Evolutionary conservation across 2,113 vertebrate genomes (phyloP), one percentile per base, ranked within the genome.

Genomic region (Grammomys dolichurus): DNA sequence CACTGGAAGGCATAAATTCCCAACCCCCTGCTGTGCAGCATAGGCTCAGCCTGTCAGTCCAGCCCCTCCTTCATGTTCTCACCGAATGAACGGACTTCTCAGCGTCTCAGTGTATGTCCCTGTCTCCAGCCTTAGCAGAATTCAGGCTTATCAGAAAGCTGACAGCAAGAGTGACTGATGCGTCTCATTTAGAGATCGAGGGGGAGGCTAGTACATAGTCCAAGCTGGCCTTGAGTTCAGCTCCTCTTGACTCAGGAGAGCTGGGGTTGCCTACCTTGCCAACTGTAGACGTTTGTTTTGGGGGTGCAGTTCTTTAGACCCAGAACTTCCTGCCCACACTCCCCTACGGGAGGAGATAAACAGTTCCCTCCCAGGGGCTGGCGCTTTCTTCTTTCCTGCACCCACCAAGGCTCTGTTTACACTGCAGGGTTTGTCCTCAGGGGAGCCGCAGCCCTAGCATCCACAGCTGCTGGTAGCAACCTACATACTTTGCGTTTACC

Each of bases 381-480:
- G 54, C 1, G 13, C 67, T 48, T 77, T 51, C 33, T 36, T 67
- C 73, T 69, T 60, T 60, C 56, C n/a, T 12, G 5, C 4, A 12
- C 56, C 88, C 22, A 56, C 69, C 26, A 36, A 17, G 8, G 28
- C 84, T 78, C 93, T 96, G 96, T 97, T 96, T 95, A 94, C 72
- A 0, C 33, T 33, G 19, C 77, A 82, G 69, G 26, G n/a, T 13
- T 84, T 86, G 43, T 72, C 77, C 70, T 40, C 65, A 48, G 43
- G 75, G 78, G 28, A 87, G 82, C 65, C 2, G 43, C 4, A 43
- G 60, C 33, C 13, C 86, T 2, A 56, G 12, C 24, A 4, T 24
- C 14, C 0, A 11, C 86, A 85, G 65, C 70, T 12, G 56, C 6
- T 24, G 40, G 63, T 26, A 46, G 87, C 91, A 75, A 69, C 48